Conservation (phyloP, 2,113 vertebrate genomes). For the Dolichallabes microphthalmus region DNA sequence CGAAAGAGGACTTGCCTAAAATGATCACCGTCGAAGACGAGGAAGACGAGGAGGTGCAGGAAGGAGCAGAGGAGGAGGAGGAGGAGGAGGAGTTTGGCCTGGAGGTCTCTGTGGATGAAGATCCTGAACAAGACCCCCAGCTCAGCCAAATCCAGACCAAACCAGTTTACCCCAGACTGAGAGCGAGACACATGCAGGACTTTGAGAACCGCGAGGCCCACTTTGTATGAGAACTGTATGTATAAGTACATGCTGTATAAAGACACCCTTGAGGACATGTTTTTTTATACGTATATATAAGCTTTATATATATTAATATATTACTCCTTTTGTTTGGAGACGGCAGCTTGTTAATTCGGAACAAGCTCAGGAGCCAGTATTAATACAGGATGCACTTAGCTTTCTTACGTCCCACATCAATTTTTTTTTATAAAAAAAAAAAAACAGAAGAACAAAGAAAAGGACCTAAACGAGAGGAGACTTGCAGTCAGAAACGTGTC, state of each 20-base stretch:
- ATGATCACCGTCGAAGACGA: conserved; percentile 69
- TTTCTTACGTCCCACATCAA: conserved; percentile 50
- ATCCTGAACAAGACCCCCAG: conserved; percentile 40
- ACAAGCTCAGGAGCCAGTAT: conserved; percentile 52
- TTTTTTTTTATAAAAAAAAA: neutral
- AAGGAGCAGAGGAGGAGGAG: conserved; percentile 58
- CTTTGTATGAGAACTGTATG: conserved; percentile 79
- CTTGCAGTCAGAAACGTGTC: neutral
- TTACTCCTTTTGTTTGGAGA: conserved; percentile 49
- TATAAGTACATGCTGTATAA: neutral
- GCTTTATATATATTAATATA: conserved; percentile 55
- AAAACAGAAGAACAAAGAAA: neutral
- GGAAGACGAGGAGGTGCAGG: conserved; percentile 65
- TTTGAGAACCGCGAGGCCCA: conserved; percentile 91
- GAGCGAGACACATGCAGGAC: conserved; percentile 87
- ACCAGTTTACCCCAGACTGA: conserved; percentile 84
- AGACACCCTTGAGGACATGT: neutral
- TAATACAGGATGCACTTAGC: conserved; percentile 70
- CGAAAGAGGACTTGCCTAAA: conserved; percentile 51
- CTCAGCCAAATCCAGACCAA: conserved; percentile 69
- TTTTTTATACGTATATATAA: conserved; percentile 36
- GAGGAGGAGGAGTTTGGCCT: conserved; percentile 62
- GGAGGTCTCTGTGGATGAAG: conserved; percentile 74
- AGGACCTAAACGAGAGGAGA: neutral
- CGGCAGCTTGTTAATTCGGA: conserved; percentile 40